Percentiles rank a stretch among this genome's conserved stretches.
phyloP scores from a whole-genome alignment of 2,888 invertebrate genomes.

The Acronicta leporina region DNA sequence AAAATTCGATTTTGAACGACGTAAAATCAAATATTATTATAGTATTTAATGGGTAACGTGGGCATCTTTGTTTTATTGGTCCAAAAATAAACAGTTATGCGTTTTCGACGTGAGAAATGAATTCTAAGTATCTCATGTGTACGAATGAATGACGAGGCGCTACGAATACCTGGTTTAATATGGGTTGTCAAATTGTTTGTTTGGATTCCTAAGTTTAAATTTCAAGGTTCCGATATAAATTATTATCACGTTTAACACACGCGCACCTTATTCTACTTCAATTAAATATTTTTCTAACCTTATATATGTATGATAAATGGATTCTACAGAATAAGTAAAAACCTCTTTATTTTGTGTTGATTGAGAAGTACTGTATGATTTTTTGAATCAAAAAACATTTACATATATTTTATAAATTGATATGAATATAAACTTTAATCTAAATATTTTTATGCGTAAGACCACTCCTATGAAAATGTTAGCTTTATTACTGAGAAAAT shows the following conservation, averaged over 20 bases:
- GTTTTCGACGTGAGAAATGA: conserved; percentile 60
- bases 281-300: conserved; percentile 6
- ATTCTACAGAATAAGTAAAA: conserved; percentile 25
- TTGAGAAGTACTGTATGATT: neutral
- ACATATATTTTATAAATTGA: too few species aligned
- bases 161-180: conserved; percentile 59
- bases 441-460: too few species aligned
- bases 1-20: conserved; percentile 75
- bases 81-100: conserved; percentile 68
- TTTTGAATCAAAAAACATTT: neutral
- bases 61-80: conserved; percentile 76
- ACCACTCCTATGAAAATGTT: too few species aligned
- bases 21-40: conserved; percentile 81
- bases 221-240: conserved; percentile 34
- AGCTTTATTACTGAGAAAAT: too few species aligned
- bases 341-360: conserved; percentile 35
- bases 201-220: conserved; percentile 21
- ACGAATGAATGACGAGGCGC: conserved; percentile 52
- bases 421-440: too few species aligned
- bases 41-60: conserved; percentile 75
- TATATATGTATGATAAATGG: conserved; percentile 32
- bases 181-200: conserved; percentile 51
- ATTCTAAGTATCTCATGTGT: conserved; percentile 53
- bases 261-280: conserved; percentile 15
- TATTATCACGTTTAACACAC: conserved; percentile 35